Evolutionary conservation across 2,113 vertebrate species (phyloP).

Genomic region (Nicator chloris): DNA sequence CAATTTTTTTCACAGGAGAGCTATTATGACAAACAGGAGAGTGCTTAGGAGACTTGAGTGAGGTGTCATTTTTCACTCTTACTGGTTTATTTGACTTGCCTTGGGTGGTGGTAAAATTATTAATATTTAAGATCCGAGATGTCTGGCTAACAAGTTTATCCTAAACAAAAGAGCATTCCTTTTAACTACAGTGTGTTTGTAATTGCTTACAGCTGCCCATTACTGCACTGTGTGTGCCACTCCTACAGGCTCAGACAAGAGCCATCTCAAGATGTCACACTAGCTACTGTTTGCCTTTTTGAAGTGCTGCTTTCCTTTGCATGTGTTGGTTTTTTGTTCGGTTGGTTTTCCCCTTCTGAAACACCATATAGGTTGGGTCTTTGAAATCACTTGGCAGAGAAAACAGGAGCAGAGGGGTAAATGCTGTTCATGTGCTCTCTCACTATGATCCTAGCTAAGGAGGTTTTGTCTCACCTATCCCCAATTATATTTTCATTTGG

Average conservation of each 20-base stretch:
- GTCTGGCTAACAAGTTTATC: not conserved
- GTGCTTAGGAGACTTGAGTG: not conserved
- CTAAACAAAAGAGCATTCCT: not conserved
- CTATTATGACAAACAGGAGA: not conserved
- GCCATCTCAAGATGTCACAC: not conserved
- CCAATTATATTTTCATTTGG: not conserved
- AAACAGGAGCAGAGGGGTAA: not conserved
- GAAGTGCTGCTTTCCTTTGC: not conserved
- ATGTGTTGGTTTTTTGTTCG: no score
- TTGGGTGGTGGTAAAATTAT: not conserved
- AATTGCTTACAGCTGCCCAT: not conserved
- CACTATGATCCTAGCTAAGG: not conserved
- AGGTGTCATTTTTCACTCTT: not conserved
- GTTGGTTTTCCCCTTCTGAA: not conserved
- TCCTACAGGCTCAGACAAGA: not conserved
- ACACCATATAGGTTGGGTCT: not conserved
- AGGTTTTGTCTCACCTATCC: not conserved
- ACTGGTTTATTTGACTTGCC: not conserved
- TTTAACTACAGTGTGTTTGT: not conserved
- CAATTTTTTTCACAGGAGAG: rapidly evolving
- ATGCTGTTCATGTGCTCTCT: not conserved
- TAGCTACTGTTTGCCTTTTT: not conserved
- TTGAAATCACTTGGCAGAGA: not conserved
- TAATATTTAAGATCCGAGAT: not conserved
- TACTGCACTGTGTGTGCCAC: not conserved